Base-by-base conservation (phyloP, 2,888 invertebrate genomes). In the Acheta domesticus region DNA sequence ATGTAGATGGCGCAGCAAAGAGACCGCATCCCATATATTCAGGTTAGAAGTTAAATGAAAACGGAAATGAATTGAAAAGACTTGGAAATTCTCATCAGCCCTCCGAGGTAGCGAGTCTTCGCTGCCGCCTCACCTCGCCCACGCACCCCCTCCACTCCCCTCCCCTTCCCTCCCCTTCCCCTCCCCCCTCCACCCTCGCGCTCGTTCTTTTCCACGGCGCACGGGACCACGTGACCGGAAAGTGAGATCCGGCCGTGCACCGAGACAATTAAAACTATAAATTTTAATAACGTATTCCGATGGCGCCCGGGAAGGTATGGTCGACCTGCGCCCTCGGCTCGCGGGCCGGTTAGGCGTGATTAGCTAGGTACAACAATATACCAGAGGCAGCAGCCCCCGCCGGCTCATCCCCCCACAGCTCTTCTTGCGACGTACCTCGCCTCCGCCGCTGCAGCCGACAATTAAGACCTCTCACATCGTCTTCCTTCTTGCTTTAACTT, bases 221-320 rank as follows among this genome's bases (percentile, higher is more conserved):
- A 74, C 74, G 23, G 49, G 50, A 49, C 62, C 77, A 80, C 80
- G 80, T 80, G 80, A 79, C 79, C 73, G 50, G 80, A 16, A 80
- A 80, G 79, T 36, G 75, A 49, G 78, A 79, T 79, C 48, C 20
- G 48, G 48, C 48, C 48, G 48, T 16, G 48, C 76, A 36, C 48
- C 49, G n/a, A 78, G 79, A 80, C 80, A 80, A 80, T 80, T 80
- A 80, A 80, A 80, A 80, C 80, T 78, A 80, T 80, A 80, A 80
- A 80, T 80, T 80, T 80, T 80, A 80, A 80, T 80, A 80, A 80
- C 79, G 79, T 74, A 79, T 80, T 79, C 79, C 23, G 62, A 62
- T 62, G 62, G 62, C 62, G 75, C 75, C 76, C 76, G 48, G 62
- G 14, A 62, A 62, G 62, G n/a, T 62, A 62, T 62, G 62, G 62